These are phyloP conservation scores for Prunella himalayana DNA, from an alignment of 2,113 vertebrate species.

Conservation along the genomic window DNA sequence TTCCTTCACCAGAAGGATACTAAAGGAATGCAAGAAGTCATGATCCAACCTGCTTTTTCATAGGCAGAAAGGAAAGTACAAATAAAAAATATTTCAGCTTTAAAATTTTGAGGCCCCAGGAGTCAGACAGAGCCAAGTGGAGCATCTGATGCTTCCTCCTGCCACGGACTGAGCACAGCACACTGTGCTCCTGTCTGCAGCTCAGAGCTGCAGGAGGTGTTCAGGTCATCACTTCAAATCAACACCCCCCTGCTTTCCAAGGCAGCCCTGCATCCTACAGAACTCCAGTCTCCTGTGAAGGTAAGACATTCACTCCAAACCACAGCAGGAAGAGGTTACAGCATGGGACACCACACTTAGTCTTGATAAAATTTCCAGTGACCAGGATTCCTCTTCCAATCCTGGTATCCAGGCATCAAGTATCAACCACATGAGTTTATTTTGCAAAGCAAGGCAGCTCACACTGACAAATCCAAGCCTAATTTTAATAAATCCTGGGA, in stretches of 20 bases:
- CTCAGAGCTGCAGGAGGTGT: background rate
- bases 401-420: background rate
- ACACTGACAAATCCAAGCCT: background rate
- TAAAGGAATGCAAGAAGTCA: background rate
- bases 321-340: background rate
- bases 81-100: background rate
- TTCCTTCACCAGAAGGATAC: background rate
- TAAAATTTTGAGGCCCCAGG: background rate
- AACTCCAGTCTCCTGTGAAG: background rate
- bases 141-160: background rate
- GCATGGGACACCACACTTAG: rapidly evolving
- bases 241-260: rapidly evolving
- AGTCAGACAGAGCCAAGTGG: background rate
- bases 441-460: background rate
- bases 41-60: background rate
- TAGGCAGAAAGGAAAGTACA: background rate
- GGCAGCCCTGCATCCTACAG: background rate
- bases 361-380: background rate
- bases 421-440: background rate
- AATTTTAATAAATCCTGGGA: background rate
- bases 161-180: background rate
- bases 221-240: background rate
- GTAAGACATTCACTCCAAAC: background rate
- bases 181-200: background rate
- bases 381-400: background rate